Evolutionary conservation across 2,888 invertebrate species (phyloP), one percentile per base, ranked within the genome.

Genomic region (Ceratothoa steindachneri): DNA sequence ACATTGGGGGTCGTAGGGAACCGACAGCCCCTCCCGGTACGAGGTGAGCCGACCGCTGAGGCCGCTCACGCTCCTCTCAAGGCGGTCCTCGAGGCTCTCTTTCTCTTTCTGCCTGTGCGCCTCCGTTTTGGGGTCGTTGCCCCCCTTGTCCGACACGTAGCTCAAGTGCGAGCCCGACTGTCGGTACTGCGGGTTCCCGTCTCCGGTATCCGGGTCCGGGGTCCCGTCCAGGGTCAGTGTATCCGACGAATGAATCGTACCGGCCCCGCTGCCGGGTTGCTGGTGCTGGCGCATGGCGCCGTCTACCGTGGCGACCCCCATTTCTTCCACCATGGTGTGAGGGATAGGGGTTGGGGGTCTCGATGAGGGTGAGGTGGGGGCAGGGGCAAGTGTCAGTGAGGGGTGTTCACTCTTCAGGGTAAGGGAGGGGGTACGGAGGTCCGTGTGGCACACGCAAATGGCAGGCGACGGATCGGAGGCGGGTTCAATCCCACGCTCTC

Each of bases 51-150:
- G 71, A 3, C 75, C 77, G 53, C 77, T 77, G 51, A 77, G 53
- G n/a, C 77, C 77, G 71, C 77, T 77, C 27, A 72, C 73, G 41
- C 75, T 75, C 72, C 77, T 75, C 55, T 75, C 74, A 55, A 77
- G 65, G 28, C 66, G 53, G n/a, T 75, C 77, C 60, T 75, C 77
- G 60, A 77, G 30, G n/a, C 60, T 75, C 30, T 77, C 77, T 55
- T 75, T 74, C 60, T 77, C 77, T 4, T 67, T 67, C 4, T 67
- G 30, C 52, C 74, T 77, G 53, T 69, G 31, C n/a, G 77, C 68
- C 29, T 77, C 77, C 29, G 31, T 30, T 52, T 74, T 75, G 52
- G 67, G 27, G 30, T 72, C 72, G n/a, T n/a, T n/a, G n/a, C n/a
- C n/a, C 31, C 30, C 72, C 22, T 68, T 67, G 24, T 77, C 77